Evolutionary conservation across 2,888 invertebrate species (phyloP).

Genomic region (Tupiocoris notatus): DNA sequence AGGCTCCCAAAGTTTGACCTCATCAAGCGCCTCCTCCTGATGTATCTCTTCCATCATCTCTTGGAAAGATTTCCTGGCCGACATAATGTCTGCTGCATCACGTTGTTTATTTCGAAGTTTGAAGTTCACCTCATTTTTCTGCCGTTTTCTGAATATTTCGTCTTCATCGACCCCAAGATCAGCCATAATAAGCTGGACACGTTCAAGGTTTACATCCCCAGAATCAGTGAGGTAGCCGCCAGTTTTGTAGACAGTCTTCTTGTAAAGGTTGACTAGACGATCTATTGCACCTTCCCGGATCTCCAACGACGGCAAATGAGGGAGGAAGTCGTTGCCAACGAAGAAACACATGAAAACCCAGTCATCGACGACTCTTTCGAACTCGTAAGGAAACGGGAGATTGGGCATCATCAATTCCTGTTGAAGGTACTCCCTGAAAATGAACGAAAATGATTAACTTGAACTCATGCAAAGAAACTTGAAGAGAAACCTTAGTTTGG

Average conservation of each 20-base stretch:
- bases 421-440: constrained; percentile 80
- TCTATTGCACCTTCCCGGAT: constrained; percentile 96
- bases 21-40: constrained; percentile 68
- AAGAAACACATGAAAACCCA: constrained; percentile 99
- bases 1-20: constrained; percentile 90
- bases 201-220: constrained; percentile 86
- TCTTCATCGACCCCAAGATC: constrained; percentile 94
- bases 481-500: background rate
- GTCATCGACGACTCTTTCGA: constrained; percentile 94
- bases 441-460: background rate
- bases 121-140: constrained; percentile 80
- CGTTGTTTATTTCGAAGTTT: constrained; percentile 74
- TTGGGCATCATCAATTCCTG: constrained; percentile 86
- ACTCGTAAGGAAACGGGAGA: constrained; percentile 89
- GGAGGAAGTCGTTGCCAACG: constrained; percentile 98
- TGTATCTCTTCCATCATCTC: constrained; percentile 54
- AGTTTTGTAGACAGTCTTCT: constrained; percentile 91
- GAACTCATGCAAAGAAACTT: background rate
- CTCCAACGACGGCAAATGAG: constrained; percentile 96
- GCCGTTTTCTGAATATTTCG: constrained; percentile 91
- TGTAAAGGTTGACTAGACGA: constrained; percentile 86
- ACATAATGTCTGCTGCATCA: constrained; percentile 56
- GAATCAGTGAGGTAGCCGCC: constrained; percentile 92
- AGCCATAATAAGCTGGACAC: constrained; percentile 92
- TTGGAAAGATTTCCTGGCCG: constrained; percentile 33